A percentile compares a stretch with the other conserved stretches of the same genome.
Evolutionary conservation across 1,140 invertebrate species (phyloP).

Genomic region (Aphelinus atriplicis): DNA sequence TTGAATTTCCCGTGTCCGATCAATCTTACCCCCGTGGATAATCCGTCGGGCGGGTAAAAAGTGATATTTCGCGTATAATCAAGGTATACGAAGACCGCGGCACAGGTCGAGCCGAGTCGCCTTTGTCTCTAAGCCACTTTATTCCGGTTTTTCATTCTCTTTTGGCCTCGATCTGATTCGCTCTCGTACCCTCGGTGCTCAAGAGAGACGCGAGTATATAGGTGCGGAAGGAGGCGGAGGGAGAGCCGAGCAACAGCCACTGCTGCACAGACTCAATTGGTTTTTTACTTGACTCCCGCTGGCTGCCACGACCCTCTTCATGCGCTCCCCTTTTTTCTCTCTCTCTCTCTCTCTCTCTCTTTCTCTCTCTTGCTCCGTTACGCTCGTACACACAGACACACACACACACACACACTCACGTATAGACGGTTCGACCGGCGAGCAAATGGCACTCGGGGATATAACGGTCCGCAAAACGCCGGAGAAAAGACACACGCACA

Average conservation of each 20-base stretch:
- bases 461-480: slow-evolving; percentile 42
- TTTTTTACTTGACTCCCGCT: slow-evolving; percentile 60
- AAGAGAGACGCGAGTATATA: slow-evolving; percentile 35
- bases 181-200: neutral
- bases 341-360: slow-evolving; percentile 21
- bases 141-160: too few relatives aligned
- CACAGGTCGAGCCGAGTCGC: too few relatives aligned
- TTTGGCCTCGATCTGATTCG: slow-evolving; percentile 10
- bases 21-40: too few relatives aligned
- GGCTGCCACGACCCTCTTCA: slow-evolving; percentile 44
- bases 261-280: slow-evolving; percentile 64
- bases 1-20: too few relatives aligned
- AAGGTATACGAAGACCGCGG: too few relatives aligned
- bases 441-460: slow-evolving; percentile 35
- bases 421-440: neutral
- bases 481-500: slow-evolving; percentile 39
- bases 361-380: neutral
- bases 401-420: too few relatives aligned
- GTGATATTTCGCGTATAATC: too few relatives aligned
- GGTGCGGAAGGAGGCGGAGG: slow-evolving; percentile 36
- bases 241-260: slow-evolving; percentile 16
- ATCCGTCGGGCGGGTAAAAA: too few relatives aligned
- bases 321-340: slow-evolving; percentile 29
- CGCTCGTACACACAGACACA: too few relatives aligned
- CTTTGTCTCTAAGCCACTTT: too few relatives aligned